Evolutionary conservation across 2,888 invertebrate species (phyloP).

Genomic region (Lasioglossum pauxillum): DNA sequence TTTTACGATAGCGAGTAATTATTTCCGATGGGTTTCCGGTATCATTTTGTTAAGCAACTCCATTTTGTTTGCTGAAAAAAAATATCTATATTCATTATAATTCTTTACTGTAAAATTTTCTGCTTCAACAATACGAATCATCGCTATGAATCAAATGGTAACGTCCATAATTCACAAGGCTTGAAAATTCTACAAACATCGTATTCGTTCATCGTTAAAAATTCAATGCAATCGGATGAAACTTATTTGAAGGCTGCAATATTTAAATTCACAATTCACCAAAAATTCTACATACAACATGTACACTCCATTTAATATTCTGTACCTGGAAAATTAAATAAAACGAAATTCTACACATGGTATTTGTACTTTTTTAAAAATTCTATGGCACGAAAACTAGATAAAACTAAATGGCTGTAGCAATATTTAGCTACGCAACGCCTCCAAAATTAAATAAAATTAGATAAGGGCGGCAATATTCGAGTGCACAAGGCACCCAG

Average conservation of each 20-base stretch:
- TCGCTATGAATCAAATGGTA: background rate
- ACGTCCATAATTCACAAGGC: background rate
- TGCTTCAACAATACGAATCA: background rate
- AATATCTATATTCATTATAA: background rate
- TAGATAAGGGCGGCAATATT: background rate
- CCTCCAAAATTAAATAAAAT: background rate
- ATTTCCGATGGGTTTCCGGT: background rate
- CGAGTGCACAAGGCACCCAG: background rate
- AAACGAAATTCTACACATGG: background rate
- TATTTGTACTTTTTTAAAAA: too few species aligned
- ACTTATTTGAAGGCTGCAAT: background rate
- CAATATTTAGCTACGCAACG: background rate
- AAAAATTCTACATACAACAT: background rate
- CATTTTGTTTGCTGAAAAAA: background rate
- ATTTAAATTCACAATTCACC: background rate
- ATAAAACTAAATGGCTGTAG: background rate
- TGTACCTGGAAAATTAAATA: background rate
- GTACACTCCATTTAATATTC: background rate
- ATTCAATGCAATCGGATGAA: background rate
- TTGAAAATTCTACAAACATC: background rate
- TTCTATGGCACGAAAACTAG: too few species aligned
- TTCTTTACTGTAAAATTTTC: background rate
- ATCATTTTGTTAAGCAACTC: background rate
- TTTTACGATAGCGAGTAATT: background rate
- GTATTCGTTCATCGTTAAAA: fast-evolving